A percentile compares a stretch with the other conserved stretches of the same genome.
These are phyloP conservation scores for Colletes gigas DNA, from an alignment of 1,140 invertebrate species.

Conservation along the genomic window DNA sequence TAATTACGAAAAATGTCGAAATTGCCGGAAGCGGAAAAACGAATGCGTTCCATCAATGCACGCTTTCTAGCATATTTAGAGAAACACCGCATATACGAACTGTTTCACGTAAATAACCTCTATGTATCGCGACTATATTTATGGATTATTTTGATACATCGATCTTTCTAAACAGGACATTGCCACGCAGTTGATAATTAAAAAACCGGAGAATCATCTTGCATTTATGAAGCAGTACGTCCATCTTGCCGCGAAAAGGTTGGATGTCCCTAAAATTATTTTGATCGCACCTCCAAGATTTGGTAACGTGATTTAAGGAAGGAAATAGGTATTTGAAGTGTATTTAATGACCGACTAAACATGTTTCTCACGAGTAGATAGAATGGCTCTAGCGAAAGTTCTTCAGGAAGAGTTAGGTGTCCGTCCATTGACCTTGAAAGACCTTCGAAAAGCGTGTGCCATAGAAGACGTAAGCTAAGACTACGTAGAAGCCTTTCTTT, in stretches of 20 bases:
- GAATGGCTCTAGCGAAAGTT: slow-evolving; percentile 65
- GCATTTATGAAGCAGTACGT: slow-evolving; percentile 80
- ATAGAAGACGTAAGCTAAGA: slow-evolving; percentile 3
- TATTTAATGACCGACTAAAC: not conserved
- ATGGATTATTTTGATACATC: not conserved
- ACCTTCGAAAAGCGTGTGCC: slow-evolving; percentile 45
- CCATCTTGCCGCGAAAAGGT: slow-evolving; percentile 72
- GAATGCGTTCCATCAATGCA: slow-evolving; percentile 71
- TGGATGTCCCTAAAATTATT: slow-evolving; percentile 77
- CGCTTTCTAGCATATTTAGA: slow-evolving; percentile 81
- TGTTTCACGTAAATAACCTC: slow-evolving; percentile 77
- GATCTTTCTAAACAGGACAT: slow-evolving; percentile 73
- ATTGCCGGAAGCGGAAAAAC: slow-evolving; percentile 55
- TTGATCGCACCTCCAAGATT: slow-evolving; percentile 76
- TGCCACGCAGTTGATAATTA: slow-evolving; percentile 77
- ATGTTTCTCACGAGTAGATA: slow-evolving; percentile 45
- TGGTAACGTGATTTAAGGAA: slow-evolving; percentile 45
- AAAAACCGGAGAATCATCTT: slow-evolving; percentile 80
- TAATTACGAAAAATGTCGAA: not conserved
- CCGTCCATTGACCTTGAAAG: slow-evolving; percentile 57
- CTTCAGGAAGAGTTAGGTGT: slow-evolving; percentile 72
- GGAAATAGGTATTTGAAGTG: not conserved
- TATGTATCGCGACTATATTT: not conserved
- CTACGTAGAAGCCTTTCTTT: not conserved
- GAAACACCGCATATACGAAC: slow-evolving; percentile 81